Percentiles rank a stretch among this genome's conserved stretches.
These are phyloP conservation scores for Lasioglossum malachurum DNA, from an alignment of 2,888 invertebrate genomes.

Conservation along the genomic window DNA sequence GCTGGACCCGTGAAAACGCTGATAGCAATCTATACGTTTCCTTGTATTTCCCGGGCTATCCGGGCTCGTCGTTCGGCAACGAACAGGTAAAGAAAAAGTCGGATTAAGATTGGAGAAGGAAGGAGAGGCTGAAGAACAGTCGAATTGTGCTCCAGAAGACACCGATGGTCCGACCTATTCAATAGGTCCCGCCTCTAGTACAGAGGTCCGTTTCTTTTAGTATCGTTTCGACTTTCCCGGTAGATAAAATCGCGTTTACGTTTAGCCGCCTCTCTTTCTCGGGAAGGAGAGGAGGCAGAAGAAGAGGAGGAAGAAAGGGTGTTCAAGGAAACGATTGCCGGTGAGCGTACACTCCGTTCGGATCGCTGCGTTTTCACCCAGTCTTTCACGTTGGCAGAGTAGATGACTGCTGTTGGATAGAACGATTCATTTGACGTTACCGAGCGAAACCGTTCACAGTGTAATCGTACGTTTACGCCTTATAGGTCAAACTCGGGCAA, in stretches of 20 bases:
- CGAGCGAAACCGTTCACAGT: background rate
- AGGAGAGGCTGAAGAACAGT: conserved; percentile 26
- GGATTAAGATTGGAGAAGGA: conserved; percentile 49
- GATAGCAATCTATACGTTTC: conserved; percentile 59
- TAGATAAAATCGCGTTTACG: conserved; percentile 70
- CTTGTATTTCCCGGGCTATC: conserved; percentile 42
- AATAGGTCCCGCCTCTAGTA: conserved; percentile 47
- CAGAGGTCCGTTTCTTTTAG: conserved; percentile 52
- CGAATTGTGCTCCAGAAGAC: conserved; percentile 45
- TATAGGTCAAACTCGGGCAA: background rate
- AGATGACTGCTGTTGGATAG: background rate
- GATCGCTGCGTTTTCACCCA: conserved; percentile 41
- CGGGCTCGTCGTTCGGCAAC: conserved; percentile 34
- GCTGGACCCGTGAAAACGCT: conserved; percentile 11
- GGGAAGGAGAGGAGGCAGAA: background rate
- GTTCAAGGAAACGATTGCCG: conserved; percentile 41
- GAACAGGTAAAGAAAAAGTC: conserved; percentile 50
- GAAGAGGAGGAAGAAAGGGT: background rate
- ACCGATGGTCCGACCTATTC: conserved; percentile 35
- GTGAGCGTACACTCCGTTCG: background rate
- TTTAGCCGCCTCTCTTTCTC: conserved; percentile 37
- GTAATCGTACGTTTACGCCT: conserved; percentile 1
- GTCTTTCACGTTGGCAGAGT: conserved; percentile 36
- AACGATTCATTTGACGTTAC: conserved; percentile 3
- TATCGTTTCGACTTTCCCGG: conserved; percentile 51